phyloP scores from a whole-genome alignment of 2,888 invertebrate genomes.

The Drosophila cognata region DNA sequence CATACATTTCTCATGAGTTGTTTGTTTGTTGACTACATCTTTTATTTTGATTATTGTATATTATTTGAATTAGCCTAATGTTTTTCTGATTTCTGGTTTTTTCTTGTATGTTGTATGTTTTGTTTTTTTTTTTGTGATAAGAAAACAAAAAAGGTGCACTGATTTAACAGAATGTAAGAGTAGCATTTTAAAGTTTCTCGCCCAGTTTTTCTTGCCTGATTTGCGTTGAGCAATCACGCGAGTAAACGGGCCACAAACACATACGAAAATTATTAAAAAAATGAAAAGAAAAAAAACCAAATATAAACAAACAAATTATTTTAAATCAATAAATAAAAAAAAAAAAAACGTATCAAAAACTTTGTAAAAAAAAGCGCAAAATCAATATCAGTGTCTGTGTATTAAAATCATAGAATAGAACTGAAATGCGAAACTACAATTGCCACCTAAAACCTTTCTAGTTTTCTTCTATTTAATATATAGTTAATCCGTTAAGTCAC shows the following conservation, averaged over 20 bases:
- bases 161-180: conserved; percentile 84
- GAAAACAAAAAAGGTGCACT: conserved; percentile 80
- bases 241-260: conserved; percentile 80
- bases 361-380: conserved; percentile 36
- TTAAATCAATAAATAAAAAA: conserved; percentile 50
- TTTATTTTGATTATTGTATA: conserved; percentile 12
- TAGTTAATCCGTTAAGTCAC: conserved; percentile 46
- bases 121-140: conserved; percentile 40
- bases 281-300: conserved; percentile 34
- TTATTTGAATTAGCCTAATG: conserved; percentile 41
- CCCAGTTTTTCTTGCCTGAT: conserved; percentile 83
- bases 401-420: conserved; percentile 38
- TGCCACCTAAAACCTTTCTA: conserved; percentile 50
- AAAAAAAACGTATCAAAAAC: conserved; percentile 33
- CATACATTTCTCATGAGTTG: background rate
- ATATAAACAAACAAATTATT: conserved; percentile 51
- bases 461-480: conserved; percentile 52
- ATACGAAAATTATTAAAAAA: conserved; percentile 31
- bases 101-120: conserved; percentile 10
- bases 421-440: conserved; percentile 62
- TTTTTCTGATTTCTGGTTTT: conserved; percentile 25
- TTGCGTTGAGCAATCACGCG: conserved; percentile 78
- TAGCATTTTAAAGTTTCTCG: conserved; percentile 84
- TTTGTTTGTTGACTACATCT: background rate
- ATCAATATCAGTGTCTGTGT: conserved; percentile 45